Evolutionary conservation across 2,888 invertebrate genomes (phyloP).

Genomic region (Xestobium rufovillosum): DNA sequence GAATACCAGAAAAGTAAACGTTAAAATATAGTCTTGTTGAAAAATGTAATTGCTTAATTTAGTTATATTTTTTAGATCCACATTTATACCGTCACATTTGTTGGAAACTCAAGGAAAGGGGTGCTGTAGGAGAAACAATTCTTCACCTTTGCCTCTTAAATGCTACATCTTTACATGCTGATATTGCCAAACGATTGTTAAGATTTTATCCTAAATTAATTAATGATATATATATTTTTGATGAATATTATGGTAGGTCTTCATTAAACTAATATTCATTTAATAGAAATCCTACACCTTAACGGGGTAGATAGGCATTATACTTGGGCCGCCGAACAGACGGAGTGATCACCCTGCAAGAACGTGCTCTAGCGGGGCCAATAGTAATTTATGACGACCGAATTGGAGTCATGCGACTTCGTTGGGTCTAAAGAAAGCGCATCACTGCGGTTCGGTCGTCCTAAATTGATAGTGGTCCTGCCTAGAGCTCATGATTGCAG

Average conservation of each 20-base stretch:
- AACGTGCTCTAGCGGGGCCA: too few species aligned
- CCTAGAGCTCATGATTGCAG: too few species aligned
- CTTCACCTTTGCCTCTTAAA: conserved; percentile 89
- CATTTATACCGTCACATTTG: conserved; percentile 75
- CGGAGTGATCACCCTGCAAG: too few species aligned
- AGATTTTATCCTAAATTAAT: conserved; percentile 92
- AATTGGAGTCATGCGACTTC: too few species aligned
- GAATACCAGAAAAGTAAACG: conserved; percentile 42
- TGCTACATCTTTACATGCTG: conserved; percentile 85
- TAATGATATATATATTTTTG: conserved; percentile 91
- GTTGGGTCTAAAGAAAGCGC: too few species aligned
- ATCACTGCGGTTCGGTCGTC: too few species aligned
- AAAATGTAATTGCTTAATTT: background rate
- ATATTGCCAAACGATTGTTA: conserved; percentile 85
- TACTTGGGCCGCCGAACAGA: too few species aligned
- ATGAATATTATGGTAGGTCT: conserved; percentile 87
- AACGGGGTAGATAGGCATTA: too few species aligned
- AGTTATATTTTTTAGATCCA: conserved; percentile 46
- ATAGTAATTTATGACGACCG: too few species aligned
- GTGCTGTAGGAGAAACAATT: conserved; percentile 93
- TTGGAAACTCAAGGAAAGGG: conserved; percentile 86
- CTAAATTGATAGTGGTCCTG: too few species aligned
- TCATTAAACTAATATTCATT: conserved; percentile 4
- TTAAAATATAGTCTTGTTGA: too few species aligned
- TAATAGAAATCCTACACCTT: background rate